phyloP scores from a whole-genome alignment of 2,888 invertebrate genomes.

The Pyralis farinalis region DNA sequence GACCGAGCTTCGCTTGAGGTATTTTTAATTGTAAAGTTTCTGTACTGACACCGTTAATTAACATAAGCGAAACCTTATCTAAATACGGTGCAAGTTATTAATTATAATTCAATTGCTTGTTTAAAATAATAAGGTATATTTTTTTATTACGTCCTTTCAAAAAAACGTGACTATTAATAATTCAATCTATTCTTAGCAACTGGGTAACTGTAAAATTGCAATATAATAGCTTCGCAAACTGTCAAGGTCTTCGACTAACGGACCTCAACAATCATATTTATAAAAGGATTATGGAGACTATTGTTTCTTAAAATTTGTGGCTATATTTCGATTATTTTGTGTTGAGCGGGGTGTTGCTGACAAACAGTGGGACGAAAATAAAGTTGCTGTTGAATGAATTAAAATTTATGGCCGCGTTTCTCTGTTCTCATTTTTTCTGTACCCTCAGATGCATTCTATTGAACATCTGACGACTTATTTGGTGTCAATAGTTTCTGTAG shows the following conservation, averaged over 20 bases:
- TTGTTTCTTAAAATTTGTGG: constrained; percentile 34
- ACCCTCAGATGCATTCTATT: neutral
- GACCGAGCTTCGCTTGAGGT: too few species aligned
- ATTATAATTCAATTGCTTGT: too few species aligned
- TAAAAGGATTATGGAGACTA: constrained; percentile 45
- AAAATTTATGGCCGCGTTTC: constrained; percentile 45
- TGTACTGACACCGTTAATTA: too few species aligned
- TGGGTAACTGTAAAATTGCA: constrained; percentile 18
- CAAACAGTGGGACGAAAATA: constrained; percentile 39
- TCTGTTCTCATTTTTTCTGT: constrained; percentile 12
- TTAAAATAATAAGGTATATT: too few species aligned
- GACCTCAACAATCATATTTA: constrained; percentile 46
- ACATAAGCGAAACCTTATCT: too few species aligned
- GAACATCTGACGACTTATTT: too few species aligned
- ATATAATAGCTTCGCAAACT: constrained; percentile 8
- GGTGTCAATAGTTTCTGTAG: too few species aligned
- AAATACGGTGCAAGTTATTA: too few species aligned
- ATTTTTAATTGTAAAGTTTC: too few species aligned
- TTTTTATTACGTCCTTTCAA: too few species aligned
- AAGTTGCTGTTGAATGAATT: constrained; percentile 39
- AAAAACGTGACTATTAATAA: too few species aligned
- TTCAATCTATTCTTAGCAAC: neutral
- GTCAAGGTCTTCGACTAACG: constrained; percentile 26
- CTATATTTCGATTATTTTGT: constrained; percentile 19
- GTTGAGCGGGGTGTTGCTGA: constrained; percentile 40